Conservation (phyloP, 2,888 invertebrate species). For the Heliconius cydno region DNA sequence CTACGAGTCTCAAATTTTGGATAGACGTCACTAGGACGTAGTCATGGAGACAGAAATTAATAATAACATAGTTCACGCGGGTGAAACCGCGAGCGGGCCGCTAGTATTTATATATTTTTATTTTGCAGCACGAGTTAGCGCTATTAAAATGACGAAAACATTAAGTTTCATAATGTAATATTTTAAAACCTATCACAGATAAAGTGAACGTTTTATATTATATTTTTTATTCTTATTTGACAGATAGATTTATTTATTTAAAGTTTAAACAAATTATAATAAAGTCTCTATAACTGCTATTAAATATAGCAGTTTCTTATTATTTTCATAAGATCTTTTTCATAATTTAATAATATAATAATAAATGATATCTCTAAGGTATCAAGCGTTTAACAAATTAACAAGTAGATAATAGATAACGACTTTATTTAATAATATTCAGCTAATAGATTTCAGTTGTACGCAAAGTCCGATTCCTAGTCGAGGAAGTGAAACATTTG, state of each 20-base stretch:
- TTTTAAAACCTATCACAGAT: background rate
- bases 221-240: background rate
- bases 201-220: background rate
- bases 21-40: too few relatives aligned
- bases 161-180: background rate
- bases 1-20: too few relatives aligned
- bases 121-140: background rate
- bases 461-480: too few relatives aligned
- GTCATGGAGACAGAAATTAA: too few relatives aligned
- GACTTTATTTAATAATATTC: background rate
- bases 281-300: too few relatives aligned
- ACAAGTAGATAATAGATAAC: slow-evolving; percentile 17
- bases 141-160: background rate
- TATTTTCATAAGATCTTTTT: background rate
- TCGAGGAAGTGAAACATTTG: too few relatives aligned
- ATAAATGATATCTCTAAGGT: slow-evolving; percentile 10
- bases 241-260: too few relatives aligned
- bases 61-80: too few relatives aligned
- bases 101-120: background rate
- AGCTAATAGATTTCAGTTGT: background rate
- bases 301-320: too few relatives aligned
- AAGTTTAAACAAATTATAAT: too few relatives aligned
- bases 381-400: background rate
- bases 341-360: background rate
- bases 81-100: too few relatives aligned